Base-by-base conservation (phyloP, 2,888 invertebrate species). In the Candidula unifasciata region DNA sequence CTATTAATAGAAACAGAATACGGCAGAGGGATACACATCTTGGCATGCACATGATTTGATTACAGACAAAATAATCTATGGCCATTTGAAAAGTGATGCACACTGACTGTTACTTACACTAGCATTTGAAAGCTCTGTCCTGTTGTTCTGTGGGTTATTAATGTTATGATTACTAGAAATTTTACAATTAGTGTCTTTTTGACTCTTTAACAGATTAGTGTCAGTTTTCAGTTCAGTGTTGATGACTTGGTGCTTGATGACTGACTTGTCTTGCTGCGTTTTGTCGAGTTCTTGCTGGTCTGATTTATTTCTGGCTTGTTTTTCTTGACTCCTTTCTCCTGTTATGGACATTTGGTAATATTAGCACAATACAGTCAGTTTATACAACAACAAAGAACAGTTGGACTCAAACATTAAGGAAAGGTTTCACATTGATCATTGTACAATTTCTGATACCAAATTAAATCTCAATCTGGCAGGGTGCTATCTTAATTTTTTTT, bases 241-340 rank as follows among this genome's bases (percentile, higher is more conserved):
- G 74, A 52, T 82, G 79, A 21, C 82, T 83, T 79, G 82, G 35
- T 73, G 78, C 35, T 44, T 74, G 73, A 37, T 78, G 69, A 44
- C 66, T 79, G 71, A 54, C 66, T 73, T 82, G 82, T 57, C 74
- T 82, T 82, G 83, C 37, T 37, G 80, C 80, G 79, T 64, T 82
- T 76, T 83, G 83, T 66, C 69, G 83, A 57, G 21, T 68, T 60
- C 71, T 79, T 66, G 68, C 68, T 82, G 54, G 54, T 54, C 86
- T 73, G 64, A 74, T 69, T 76, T 83, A 69, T 73, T 64, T 79
- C 82, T 30, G 79, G 52, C 82, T 85, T 82, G 78, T 57, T 71
- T 79, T 82, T 54, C 74, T 77, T 82, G 82, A 74, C 76, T 60
- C 68, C 57, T 64, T 64, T 69, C 57, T 82, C 57, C 79, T 78